phyloP scores from a whole-genome alignment of 2,797 vertebrate species.

The Momotus momota region DNA sequence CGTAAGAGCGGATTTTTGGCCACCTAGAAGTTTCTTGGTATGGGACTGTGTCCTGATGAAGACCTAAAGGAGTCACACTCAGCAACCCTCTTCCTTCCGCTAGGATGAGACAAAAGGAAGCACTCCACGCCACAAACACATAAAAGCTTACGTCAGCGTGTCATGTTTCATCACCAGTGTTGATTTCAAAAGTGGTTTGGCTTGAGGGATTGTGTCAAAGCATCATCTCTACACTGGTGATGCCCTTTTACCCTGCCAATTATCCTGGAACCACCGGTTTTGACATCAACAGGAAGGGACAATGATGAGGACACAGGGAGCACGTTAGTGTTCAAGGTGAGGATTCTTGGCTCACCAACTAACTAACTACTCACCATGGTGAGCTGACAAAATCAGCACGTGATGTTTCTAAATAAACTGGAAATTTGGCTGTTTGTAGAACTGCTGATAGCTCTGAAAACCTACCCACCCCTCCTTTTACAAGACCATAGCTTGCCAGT shows the following conservation, averaged over 20 bases:
- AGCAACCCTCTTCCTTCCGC: not conserved
- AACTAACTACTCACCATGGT: not conserved
- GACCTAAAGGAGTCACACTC: not conserved
- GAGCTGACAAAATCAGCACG: not conserved
- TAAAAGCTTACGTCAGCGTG: not conserved
- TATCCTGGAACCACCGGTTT: not conserved
- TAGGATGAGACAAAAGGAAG: not conserved
- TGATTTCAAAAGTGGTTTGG: not conserved
- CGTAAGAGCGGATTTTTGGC: not conserved
- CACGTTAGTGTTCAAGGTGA: fast-evolving
- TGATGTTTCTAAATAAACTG: not conserved
- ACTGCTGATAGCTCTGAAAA: not conserved
- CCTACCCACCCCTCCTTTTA: not conserved
- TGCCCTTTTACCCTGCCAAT: not conserved
- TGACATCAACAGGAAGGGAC: not conserved
- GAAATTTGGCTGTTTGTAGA: not conserved
- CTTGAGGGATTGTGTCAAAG: not conserved
- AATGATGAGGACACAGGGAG: not conserved
- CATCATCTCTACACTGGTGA: not conserved
- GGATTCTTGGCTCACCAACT: not conserved
- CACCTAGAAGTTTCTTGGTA: not conserved
- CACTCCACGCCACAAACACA: not conserved
- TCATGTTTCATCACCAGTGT: not conserved
- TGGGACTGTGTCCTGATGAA: not conserved
- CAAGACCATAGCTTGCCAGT: not conserved